These are phyloP conservation scores for Drosophila setosimentum DNA, from an alignment of 2,888 invertebrate species.

Conservation along the genomic window DNA sequence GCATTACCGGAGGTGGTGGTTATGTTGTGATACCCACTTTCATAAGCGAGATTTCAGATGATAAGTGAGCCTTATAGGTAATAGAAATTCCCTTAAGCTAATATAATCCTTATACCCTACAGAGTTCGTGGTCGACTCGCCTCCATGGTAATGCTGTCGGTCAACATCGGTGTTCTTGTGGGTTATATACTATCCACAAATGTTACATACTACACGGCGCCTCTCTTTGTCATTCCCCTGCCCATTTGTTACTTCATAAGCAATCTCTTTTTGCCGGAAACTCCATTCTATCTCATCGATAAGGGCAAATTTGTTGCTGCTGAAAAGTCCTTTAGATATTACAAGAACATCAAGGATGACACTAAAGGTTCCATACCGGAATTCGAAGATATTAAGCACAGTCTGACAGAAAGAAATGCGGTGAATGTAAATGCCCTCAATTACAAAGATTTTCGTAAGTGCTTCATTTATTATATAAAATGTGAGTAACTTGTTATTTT, in stretches of 20 bases:
- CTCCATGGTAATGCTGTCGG: conserved; percentile 72
- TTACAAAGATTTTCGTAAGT: conserved; percentile 80
- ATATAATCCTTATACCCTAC: background rate
- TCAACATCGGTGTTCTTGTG: conserved; percentile 65
- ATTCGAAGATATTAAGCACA: conserved; percentile 50
- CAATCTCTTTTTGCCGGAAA: conserved; percentile 72
- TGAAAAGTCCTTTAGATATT: conserved; percentile 70
- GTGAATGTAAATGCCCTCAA: conserved; percentile 35
- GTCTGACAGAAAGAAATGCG: conserved; percentile 47
- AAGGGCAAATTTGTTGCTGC: conserved; percentile 58
- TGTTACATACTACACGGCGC: conserved; percentile 58
- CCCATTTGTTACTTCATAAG: conserved; percentile 65
- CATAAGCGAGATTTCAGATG: conserved; percentile 83
- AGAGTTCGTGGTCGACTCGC: conserved; percentile 82
- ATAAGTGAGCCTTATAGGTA: conserved; percentile 65
- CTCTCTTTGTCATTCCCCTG: conserved; percentile 58
- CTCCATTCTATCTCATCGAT: conserved; percentile 72
- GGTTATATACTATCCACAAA: conserved; percentile 68
- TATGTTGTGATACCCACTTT: conserved; percentile 82
- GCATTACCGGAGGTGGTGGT: conserved; percentile 82
- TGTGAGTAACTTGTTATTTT: accelerated
- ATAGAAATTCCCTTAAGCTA: background rate
- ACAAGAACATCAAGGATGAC: conserved; percentile 55
- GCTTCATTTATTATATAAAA: background rate
- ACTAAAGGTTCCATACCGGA: conserved; percentile 58